These are phyloP conservation scores for Phylloscopus collybita DNA, from an alignment of 2,797 vertebrate species.

Conservation along the genomic window DNA sequence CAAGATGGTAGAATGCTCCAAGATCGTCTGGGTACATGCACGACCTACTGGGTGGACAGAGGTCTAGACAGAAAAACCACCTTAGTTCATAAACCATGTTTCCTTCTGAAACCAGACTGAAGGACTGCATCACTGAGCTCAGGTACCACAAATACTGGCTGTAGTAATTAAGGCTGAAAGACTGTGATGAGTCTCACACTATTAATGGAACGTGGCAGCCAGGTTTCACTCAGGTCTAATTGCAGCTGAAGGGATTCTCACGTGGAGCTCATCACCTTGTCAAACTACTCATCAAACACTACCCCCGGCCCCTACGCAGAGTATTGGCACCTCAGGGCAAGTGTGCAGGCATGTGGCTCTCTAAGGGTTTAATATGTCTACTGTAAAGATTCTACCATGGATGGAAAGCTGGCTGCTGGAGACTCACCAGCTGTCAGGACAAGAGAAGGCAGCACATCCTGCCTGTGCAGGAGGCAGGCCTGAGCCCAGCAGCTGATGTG, in stretches of 20 bases:
- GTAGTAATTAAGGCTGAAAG: conserved; percentile 38
- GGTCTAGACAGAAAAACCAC: neutral
- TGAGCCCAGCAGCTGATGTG: neutral
- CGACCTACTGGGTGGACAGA: neutral
- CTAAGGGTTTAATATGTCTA: neutral
- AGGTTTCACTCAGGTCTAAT: neutral
- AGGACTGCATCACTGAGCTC: neutral
- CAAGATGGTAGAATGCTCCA: neutral
- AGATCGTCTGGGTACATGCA: neutral
- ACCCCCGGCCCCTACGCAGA: neutral
- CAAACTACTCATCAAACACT: neutral
- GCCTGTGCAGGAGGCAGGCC: neutral
- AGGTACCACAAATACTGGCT: neutral
- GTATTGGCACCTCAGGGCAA: neutral
- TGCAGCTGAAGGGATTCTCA: neutral
- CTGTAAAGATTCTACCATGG: neutral
- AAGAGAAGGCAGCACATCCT: neutral
- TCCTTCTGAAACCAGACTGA: neutral
- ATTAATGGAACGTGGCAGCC: neutral
- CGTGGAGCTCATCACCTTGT: neutral
- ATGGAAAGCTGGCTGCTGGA: neutral
- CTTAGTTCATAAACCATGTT: neutral
- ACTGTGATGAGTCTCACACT: neutral
- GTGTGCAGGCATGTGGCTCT: accelerated
- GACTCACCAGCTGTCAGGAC: neutral